phyloP scores from a whole-genome alignment of 2,113 vertebrate species.

The Leptobrachium leishanense region DNA sequence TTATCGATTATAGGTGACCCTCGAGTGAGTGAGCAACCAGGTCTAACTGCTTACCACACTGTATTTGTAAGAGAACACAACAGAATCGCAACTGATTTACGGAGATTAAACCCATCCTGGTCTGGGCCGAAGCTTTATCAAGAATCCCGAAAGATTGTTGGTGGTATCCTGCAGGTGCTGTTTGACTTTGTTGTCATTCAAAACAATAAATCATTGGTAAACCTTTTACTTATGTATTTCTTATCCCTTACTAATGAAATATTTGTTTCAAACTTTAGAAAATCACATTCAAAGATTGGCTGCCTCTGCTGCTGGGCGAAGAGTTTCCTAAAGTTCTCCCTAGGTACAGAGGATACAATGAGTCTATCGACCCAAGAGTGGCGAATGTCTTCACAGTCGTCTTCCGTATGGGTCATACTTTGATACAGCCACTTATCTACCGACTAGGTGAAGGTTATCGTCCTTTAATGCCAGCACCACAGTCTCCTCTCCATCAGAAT shows the following conservation, averaged over 20 bases:
- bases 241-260: background rate
- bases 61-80: constrained; percentile 87
- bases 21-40: constrained; percentile 80
- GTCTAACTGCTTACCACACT: constrained; percentile 75
- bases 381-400: constrained; percentile 83
- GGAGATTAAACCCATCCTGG: constrained; percentile 76
- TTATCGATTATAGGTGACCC: constrained; percentile 71
- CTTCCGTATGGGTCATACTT: constrained; percentile 82
- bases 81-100: constrained; percentile 72
- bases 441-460: constrained; percentile 67
- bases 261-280: constrained; percentile 62
- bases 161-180: constrained; percentile 82
- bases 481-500: constrained; percentile 65
- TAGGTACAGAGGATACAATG: constrained; percentile 65
- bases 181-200: background rate
- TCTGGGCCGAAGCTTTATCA: constrained; percentile 77
- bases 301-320: constrained; percentile 71
- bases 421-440: constrained; percentile 73
- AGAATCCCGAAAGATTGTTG: constrained; percentile 82
- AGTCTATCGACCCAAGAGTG: constrained; percentile 75
- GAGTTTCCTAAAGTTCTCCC: constrained; percentile 59
- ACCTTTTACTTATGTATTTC: background rate
- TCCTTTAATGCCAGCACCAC: constrained; percentile 59
- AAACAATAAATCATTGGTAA: background rate
- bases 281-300: constrained; percentile 82